Conservation (phyloP, 2,113 vertebrate species). For the Hippocampus zosterae region DNA sequence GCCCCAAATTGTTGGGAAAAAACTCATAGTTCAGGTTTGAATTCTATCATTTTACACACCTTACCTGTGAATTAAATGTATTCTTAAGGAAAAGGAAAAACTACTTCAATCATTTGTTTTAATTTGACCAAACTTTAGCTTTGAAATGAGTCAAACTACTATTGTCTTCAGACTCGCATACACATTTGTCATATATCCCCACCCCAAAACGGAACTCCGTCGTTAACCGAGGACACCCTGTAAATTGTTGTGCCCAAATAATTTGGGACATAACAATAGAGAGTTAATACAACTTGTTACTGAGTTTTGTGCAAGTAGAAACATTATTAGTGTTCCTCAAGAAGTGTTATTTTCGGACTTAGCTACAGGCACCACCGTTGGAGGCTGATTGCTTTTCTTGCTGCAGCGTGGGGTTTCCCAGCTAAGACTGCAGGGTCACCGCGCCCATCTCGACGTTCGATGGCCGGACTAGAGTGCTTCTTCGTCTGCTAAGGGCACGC, state of each 20-base stretch:
- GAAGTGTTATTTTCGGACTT: not conserved
- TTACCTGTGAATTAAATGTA: too few relatives aligned
- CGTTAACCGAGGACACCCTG: not conserved
- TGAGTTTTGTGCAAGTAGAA: not conserved
- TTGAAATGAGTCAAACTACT: too few relatives aligned
- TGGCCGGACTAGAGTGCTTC: constrained; percentile 61
- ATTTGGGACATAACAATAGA: not conserved
- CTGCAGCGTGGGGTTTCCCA: constrained; percentile 77
- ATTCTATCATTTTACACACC: not conserved
- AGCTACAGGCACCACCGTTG: not conserved
- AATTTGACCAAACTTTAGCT: too few relatives aligned
- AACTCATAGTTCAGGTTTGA: not conserved
- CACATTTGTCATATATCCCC: not conserved
- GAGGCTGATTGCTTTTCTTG: constrained; percentile 25
- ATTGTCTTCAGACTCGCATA: too few relatives aligned
- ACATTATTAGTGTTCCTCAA: not conserved
- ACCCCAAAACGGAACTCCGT: not conserved
- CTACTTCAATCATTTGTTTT: too few relatives aligned
- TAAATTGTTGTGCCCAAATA: not conserved
- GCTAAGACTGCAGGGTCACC: constrained; percentile 77
- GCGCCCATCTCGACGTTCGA: constrained; percentile 76
- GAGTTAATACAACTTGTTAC: not conserved
- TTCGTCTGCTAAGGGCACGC: constrained; percentile 25
- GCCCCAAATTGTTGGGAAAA: not conserved
- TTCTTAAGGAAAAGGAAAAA: too few relatives aligned